Evolutionary conservation across 2,888 invertebrate genomes (phyloP).

Genomic region (Tetranychus piercei): DNA sequence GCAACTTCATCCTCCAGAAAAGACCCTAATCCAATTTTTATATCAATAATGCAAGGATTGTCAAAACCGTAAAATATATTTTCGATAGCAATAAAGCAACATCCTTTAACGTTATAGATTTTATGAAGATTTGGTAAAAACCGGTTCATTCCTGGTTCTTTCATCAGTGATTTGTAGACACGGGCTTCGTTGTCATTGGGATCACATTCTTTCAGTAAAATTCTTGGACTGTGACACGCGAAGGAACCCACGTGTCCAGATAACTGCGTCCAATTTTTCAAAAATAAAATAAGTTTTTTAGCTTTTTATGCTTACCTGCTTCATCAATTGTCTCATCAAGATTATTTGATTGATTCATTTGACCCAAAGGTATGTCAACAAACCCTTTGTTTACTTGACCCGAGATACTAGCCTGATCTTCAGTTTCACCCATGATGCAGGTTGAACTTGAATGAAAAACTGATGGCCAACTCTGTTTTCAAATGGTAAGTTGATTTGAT

Average conservation of each 20-base stretch:
- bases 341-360: background rate
- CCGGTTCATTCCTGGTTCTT: no score
- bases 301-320: background rate
- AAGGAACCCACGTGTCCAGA: no score
- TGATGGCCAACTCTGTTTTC: background rate
- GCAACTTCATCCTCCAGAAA: conserved; percentile 92
- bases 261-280: no score
- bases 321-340: background rate
- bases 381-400: background rate
- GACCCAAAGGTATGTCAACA: conserved; percentile 3
- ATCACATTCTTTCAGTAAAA: no score
- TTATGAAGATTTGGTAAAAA: no score
- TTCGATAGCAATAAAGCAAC: conserved; percentile 74
- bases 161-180: no score
- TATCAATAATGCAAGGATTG: conserved; percentile 87
- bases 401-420: background rate
- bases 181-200: no score
- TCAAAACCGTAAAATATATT: conserved; percentile 62
- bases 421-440: background rate
- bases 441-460: background rate
- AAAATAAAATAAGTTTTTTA: background rate
- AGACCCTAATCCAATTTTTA: conserved; percentile 84
- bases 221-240: no score
- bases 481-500: background rate
- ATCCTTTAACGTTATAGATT: conserved; percentile 29